Evolutionary conservation across 2,888 invertebrate genomes (phyloP), one percentile per base, ranked within the genome.

Genomic region (Macrophya alboannulata): DNA sequence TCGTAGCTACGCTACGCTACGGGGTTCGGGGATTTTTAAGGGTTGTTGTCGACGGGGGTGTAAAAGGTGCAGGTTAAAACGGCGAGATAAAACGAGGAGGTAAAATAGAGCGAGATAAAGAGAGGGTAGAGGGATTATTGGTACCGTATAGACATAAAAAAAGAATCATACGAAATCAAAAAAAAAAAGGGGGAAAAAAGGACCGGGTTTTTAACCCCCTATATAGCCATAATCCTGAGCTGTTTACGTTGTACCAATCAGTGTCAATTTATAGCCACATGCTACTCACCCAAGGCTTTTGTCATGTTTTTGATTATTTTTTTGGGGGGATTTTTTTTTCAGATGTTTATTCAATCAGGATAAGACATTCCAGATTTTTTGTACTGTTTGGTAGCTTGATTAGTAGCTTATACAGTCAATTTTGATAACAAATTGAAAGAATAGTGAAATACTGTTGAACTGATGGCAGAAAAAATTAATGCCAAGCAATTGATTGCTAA

Each of bases 201-300:
- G 15, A 12, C 25, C 15, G 10, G 10, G 37, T 17, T 37, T 77
- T 10, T 31, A 17, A 9, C 51, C 15, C 77, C n/a, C 12, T 25
- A 21, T 31, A 12, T 12, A 21, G 62, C 62, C 31, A 77, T 43
- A 37, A 77, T 43, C 77, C 77, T 51, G 17, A 77, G 55, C 31
- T 51, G 31, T 77, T 25, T 51, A 77, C 55, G 77, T 77, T 55
- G 77, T 77, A 77, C 77, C 77, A 55, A 77, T 77, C 77, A 74
- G 31, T 74, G 72, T 74, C 72, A 74, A 45, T 74, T n/a, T 40
- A 74, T 74, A 74, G 17, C 45, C 40, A 74, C 40, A 37, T 71
- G 40, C 71, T 68, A 31, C 31, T 31, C 37, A 6, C 31, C 4
- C 25, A 31, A 31, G 25, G 68, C 15, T 15, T 68, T 6, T 37